These are phyloP conservation scores for Podabrus alpinus DNA, from an alignment of 2,888 invertebrate species.

Conservation along the genomic window DNA sequence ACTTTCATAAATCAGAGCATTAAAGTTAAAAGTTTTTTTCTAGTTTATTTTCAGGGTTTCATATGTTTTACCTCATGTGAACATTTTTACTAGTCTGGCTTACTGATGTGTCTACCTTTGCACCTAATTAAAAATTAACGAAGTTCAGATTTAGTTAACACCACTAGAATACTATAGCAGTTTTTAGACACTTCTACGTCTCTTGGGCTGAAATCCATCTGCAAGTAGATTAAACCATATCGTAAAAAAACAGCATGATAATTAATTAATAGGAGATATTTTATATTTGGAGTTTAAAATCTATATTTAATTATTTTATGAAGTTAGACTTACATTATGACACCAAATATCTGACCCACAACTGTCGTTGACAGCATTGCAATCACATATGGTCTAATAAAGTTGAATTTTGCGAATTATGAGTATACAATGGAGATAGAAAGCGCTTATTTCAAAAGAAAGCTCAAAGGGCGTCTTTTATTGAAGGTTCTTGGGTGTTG, in stretches of 20 bases:
- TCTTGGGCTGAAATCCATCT: too few relatives aligned
- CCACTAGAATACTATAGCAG: background rate
- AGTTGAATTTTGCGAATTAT: constrained; percentile 10
- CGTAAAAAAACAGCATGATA: background rate
- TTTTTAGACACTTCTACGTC: background rate
- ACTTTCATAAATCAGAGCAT: background rate
- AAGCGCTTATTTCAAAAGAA: constrained; percentile 10
- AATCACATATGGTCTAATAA: constrained; percentile 23
- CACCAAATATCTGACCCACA: constrained; percentile 5
- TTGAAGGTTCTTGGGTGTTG: constrained; percentile 18
- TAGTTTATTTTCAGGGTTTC: background rate
- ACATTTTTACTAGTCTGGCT: background rate
- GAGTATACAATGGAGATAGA: constrained; percentile 16
- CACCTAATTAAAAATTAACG: background rate
- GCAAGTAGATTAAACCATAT: too few relatives aligned
- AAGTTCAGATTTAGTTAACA: background rate
- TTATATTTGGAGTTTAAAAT: too few relatives aligned
- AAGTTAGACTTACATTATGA: constrained; percentile 8
- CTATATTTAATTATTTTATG: background rate
- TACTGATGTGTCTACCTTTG: background rate
- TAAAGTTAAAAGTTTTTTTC: background rate
- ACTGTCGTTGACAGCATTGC: constrained; percentile 7
- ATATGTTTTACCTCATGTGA: background rate
- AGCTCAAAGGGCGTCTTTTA: constrained; percentile 15
- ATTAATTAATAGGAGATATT: too few relatives aligned